Base-by-base conservation (phyloP, 2,888 invertebrate species). In the Sesia bembeciformis region DNA sequence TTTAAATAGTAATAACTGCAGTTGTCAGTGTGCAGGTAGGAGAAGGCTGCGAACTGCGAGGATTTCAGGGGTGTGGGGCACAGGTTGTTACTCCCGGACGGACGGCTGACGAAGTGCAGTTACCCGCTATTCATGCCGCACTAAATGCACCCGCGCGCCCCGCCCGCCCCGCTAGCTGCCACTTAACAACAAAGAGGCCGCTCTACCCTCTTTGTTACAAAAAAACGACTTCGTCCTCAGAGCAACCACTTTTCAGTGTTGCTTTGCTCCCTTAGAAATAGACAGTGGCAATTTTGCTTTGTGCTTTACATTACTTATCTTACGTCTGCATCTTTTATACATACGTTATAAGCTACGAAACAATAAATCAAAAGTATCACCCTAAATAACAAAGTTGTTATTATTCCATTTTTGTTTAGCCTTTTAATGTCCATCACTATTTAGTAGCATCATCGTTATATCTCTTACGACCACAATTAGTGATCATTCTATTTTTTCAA, bases 151-250 rank as follows among this genome's bases (percentile, higher is more conserved):
- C 81, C 80, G 76, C 69, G 68, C 58, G 71, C 67, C 69, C 68
- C 60, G 70, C 70, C 60, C 69, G 67, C 66, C 52, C 67, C 71
- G 64, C 65, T 69, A 68, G 68, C 72, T 78, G 79, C 83, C 85
- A 87, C 86, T 87, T 84, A 81, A 81, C 83, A 82, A 87, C 86
- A 87, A 86, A 88, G 86, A 85, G 81, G 84, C 79, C 81, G 84
- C 82, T 84, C 79, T 81, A 81, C 81, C 80, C 83, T 84, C 88
- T 86, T 85, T 86, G 84, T 88, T 84, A 83, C 74, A 81, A 86
- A 82, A n/a, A 83, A 84, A 85, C 80, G 82, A 84, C 82, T 83
- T 74, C 70, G 68, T 74, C 66, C 76, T 74, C 62, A 65, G 65
- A 73, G 66, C 77, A 74, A 81, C 78, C 79, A 81, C 82, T 83